These are phyloP conservation scores for Nesospiza acunhae DNA, from an alignment of 2,113 vertebrate genomes.

Conservation along the genomic window DNA sequence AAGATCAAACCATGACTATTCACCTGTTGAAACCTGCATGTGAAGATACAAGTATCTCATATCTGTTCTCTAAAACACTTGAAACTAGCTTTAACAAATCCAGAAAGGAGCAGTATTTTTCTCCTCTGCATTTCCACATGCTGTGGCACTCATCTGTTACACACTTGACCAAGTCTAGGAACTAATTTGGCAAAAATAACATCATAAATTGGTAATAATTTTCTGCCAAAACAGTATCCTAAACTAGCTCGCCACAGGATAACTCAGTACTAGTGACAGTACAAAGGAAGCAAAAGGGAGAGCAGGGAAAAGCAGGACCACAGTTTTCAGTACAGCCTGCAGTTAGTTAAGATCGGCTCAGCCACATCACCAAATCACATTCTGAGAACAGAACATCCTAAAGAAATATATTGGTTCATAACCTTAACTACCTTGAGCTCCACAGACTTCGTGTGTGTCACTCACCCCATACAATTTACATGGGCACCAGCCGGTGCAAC, in stretches of 20 bases:
- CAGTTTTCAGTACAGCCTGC: background rate
- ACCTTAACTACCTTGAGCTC: background rate
- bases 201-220: background rate
- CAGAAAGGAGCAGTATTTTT: background rate
- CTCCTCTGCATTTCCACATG: background rate
- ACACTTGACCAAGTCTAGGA: background rate
- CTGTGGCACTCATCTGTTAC: background rate
- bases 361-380: background rate
- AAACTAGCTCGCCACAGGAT: background rate
- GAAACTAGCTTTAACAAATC: background rate
- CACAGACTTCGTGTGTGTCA: accelerated
- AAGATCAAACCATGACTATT: background rate
- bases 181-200: background rate
- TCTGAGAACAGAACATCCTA: background rate
- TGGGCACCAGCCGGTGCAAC: background rate
- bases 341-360: background rate
- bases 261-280: background rate
- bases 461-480: background rate
- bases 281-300: background rate
- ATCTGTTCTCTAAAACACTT: background rate
- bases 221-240: background rate
- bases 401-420: background rate
- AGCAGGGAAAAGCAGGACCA: background rate
- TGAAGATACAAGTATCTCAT: background rate
- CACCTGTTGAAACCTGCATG: background rate